Conservation (phyloP, 2,113 vertebrate genomes). For the Glaucidium brasilianum region DNA sequence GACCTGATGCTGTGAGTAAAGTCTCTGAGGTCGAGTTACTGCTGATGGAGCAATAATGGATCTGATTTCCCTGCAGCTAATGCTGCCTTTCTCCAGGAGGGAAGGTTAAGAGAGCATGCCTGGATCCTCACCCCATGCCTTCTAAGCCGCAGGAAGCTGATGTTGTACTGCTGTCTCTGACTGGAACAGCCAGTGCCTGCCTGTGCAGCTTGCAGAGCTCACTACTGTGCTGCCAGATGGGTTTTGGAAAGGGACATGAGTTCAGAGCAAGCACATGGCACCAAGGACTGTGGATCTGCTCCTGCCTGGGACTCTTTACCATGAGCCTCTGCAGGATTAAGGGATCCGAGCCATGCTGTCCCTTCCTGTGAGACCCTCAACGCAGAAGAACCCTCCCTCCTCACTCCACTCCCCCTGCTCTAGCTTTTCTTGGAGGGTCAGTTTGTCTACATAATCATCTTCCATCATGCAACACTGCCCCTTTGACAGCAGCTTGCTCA, state of each 20-base stretch:
- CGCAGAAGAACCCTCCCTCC: too few species aligned
- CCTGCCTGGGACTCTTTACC: background rate
- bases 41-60: background rate
- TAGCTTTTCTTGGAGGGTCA: background rate
- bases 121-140: background rate
- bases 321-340: background rate
- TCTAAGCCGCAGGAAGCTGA: background rate
- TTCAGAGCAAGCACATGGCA: background rate
- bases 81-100: background rate
- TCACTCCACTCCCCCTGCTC: background rate
- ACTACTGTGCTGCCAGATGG: background rate
- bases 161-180: background rate
- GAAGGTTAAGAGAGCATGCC: background rate
- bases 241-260: background rate
- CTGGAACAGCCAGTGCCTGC: accelerated
- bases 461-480: background rate
- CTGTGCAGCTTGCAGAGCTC: background rate
- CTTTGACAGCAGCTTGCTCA: background rate
- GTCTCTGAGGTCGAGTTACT: background rate
- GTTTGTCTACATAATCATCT: background rate
- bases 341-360: background rate
- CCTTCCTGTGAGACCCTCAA: background rate
- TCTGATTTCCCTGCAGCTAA: background rate
- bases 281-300: background rate
- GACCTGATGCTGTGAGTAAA: background rate